A percentile compares a stretch with the other conserved stretches of the same genome.
phyloP scores from a whole-genome alignment of 1,140 invertebrate species.

The Rhynchophorus ferrugineus region DNA sequence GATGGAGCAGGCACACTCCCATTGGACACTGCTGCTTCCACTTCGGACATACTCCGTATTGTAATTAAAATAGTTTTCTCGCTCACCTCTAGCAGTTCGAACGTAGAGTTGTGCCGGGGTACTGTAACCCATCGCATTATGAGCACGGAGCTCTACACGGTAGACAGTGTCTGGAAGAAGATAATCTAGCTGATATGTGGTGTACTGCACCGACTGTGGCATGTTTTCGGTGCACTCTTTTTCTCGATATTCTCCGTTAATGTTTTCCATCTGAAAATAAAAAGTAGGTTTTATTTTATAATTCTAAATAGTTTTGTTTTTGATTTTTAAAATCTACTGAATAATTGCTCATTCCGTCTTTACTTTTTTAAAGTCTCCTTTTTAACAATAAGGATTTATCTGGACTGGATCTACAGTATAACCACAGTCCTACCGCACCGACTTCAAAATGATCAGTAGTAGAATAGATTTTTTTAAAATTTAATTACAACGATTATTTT shows the following conservation, averaged over 20 bases:
- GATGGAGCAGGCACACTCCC: too few species aligned
- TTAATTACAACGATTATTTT: too few species aligned
- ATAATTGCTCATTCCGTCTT: too few species aligned
- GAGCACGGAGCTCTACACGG: slow-evolving; percentile 71
- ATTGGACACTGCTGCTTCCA: slow-evolving; percentile 14
- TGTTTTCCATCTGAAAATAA: slow-evolving; percentile 31
- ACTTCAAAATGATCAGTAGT: too few species aligned
- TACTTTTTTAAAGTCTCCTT: too few species aligned
- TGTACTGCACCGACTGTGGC: slow-evolving; percentile 50
- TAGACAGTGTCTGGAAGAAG: slow-evolving; percentile 72
- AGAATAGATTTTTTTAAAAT: too few species aligned
- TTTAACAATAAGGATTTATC: too few species aligned
- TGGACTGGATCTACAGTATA: too few species aligned
- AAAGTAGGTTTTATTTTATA: too few species aligned
- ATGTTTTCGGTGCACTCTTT: slow-evolving; percentile 51
- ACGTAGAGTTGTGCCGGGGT: slow-evolving; percentile 64
- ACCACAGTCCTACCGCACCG: too few species aligned
- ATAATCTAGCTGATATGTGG: slow-evolving; percentile 55
- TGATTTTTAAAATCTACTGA: too few species aligned
- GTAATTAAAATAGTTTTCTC: slow-evolving; percentile 43
- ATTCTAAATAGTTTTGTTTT: too few species aligned
- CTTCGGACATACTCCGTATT: slow-evolving; percentile 18
- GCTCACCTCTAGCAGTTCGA: slow-evolving; percentile 78
- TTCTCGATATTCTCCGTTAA: slow-evolving; percentile 55
- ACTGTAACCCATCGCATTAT: slow-evolving; percentile 77